Evolutionary conservation across 2,797 vertebrate genomes (phyloP).

Genomic region (Meriones psammophilus): DNA sequence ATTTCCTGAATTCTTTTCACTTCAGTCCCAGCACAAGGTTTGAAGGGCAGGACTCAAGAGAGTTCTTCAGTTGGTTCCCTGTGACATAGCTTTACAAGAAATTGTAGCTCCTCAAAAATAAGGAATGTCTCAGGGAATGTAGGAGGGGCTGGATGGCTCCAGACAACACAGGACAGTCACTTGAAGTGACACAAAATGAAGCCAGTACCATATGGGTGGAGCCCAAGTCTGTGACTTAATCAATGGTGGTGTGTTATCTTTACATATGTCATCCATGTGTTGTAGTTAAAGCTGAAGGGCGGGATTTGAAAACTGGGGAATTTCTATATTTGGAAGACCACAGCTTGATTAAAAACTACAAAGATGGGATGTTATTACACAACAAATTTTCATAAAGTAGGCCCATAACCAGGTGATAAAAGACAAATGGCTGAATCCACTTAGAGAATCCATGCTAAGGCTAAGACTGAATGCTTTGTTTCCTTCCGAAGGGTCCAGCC

Average conservation of each 20-base stretch:
- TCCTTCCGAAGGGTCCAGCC: neutral
- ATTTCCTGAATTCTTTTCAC: conserved; percentile 29
- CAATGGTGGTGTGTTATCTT: neutral
- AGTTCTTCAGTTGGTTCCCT: conserved; percentile 43
- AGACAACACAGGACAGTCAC: neutral
- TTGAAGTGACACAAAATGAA: neutral
- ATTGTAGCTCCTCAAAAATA: conserved; percentile 17
- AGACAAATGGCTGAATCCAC: neutral
- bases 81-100: conserved; percentile 39
- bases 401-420: neutral
- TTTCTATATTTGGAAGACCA: conserved; percentile 42
- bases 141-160: neutral
- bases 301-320: conserved; percentile 33
- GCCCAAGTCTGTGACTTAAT: neutral
- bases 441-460: neutral
- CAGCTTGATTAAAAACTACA: neutral
- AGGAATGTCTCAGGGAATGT: neutral
- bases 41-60: conserved; percentile 38
- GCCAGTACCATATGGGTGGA: neutral
- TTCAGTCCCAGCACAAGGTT: conserved; percentile 32
- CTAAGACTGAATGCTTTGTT: neutral
- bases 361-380: neutral
- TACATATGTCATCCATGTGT: neutral
- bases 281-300: neutral
- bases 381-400: conserved; percentile 39